Conservation (phyloP, 1,140 invertebrate genomes). For the Pygmarrhopalites habei region DNA sequence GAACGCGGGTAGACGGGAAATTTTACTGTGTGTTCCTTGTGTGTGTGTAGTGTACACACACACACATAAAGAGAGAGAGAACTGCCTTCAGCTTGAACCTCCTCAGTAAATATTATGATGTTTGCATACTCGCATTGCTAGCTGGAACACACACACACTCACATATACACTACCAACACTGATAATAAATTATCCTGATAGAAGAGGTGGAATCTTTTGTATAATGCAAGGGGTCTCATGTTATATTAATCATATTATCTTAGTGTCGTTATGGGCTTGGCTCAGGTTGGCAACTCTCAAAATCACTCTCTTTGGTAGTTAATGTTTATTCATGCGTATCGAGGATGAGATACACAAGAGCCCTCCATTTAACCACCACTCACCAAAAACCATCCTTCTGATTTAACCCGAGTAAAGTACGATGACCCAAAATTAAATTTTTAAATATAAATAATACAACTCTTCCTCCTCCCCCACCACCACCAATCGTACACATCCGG, state of each 20-base stretch:
- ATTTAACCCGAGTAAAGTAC: slow-evolving; percentile 9
- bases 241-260: slow-evolving; percentile 12
- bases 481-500: no score
- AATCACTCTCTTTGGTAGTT: slow-evolving; percentile 9
- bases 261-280: slow-evolving; percentile 8
- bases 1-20: no score
- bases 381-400: background rate
- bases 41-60: no score
- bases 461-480: no score
- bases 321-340: slow-evolving; percentile 24
- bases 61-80: no score
- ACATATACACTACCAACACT: background rate
- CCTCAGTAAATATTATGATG: background rate
- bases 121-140: background rate
- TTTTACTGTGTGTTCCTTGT: no score
- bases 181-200: slow-evolving; percentile 8
- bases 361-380: no score
- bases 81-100: no score
- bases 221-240: background rate
- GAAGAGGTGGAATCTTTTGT: slow-evolving; percentile 2
- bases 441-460: no score
- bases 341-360: slow-evolving; percentile 11
- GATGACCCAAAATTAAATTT: slow-evolving; percentile 19
- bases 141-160: background rate
- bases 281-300: background rate